Evolutionary conservation across 2,888 invertebrate genomes (phyloP).

Genomic region (Cantharis rustica): DNA sequence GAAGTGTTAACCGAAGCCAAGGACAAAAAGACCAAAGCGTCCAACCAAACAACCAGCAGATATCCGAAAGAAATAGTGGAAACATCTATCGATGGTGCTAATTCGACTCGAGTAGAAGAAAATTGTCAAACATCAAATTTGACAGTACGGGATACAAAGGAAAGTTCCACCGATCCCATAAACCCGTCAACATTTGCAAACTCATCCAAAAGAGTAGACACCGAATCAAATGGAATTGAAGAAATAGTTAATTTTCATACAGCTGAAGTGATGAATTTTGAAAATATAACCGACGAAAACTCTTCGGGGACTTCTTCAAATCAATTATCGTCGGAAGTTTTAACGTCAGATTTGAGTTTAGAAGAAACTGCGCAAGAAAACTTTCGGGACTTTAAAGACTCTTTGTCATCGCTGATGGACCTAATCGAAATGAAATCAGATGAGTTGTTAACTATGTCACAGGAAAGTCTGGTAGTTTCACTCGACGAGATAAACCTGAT

Average conservation of each 20-base stretch:
- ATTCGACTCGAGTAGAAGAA: background rate
- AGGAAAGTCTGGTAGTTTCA: background rate
- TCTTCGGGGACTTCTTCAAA: background rate
- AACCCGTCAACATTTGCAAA: fast-evolving
- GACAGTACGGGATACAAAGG: too few species aligned
- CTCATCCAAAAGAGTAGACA: background rate
- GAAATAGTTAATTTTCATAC: background rate
- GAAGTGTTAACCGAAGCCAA: background rate
- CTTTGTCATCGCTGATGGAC: background rate
- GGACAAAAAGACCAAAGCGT: background rate
- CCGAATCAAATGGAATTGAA: background rate
- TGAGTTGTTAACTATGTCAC: background rate
- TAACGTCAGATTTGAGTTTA: background rate
- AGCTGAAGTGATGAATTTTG: background rate
- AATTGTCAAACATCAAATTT: background rate
- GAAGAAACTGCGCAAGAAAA: background rate
- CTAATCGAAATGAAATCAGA: background rate
- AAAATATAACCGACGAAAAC: background rate
- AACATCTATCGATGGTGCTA: too few species aligned
- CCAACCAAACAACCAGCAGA: too few species aligned
- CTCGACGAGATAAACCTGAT: background rate
- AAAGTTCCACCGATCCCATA: background rate
- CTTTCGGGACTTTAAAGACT: background rate
- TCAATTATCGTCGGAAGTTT: background rate
- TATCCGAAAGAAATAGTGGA: too few species aligned